Percentiles rank a stretch among this genome's conserved stretches.
phyloP scores from a whole-genome alignment of 2,113 vertebrate species.

The Pogonocichla stellata region DNA sequence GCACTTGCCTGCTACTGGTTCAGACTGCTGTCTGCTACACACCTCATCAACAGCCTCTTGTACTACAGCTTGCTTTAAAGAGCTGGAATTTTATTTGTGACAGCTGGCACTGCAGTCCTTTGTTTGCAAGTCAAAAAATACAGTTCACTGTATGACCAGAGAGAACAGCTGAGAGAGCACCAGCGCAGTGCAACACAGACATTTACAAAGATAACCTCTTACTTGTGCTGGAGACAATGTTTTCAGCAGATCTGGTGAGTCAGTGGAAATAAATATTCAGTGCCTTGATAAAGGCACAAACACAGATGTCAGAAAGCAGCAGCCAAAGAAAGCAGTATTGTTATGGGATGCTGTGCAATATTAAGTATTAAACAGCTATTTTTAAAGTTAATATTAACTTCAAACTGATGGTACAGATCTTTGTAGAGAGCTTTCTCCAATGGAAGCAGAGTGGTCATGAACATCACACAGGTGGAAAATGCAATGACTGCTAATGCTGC shows the following conservation, averaged over 20 bases:
- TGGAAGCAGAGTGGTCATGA: background rate
- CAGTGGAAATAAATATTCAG: slow-evolving; percentile 33
- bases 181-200: background rate
- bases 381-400: background rate
- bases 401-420: background rate
- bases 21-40: background rate
- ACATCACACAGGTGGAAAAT: background rate
- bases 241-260: slow-evolving; percentile 38
- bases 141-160: background rate
- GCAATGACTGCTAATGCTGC: background rate
- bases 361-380: background rate
- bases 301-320: background rate
- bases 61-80: background rate
- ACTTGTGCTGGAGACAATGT: background rate
- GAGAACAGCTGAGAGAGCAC: background rate
- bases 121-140: background rate
- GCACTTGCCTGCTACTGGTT: fast-evolving
- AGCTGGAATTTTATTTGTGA: background rate
- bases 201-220: background rate
- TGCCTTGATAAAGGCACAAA: slow-evolving; percentile 3
- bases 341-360: background rate
- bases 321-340: background rate
- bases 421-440: background rate
- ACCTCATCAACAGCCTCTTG: background rate
- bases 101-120: background rate